Conservation (phyloP, 2,888 invertebrate species). For the Caenorhabditis japonica region DNA sequence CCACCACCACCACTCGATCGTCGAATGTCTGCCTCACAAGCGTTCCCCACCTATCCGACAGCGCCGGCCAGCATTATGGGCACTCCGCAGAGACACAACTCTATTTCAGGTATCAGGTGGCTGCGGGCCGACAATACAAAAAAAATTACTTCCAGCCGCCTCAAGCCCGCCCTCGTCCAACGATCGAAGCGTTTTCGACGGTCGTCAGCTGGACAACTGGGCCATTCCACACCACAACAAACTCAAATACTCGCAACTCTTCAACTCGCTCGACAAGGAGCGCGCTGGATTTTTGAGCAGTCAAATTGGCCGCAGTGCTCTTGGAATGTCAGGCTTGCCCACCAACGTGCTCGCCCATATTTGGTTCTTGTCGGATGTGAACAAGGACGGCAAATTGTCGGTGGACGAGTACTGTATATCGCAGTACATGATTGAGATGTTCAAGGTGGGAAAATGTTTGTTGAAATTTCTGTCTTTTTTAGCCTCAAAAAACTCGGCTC, state of each 20-base stretch:
- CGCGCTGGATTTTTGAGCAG: conserved; percentile 69
- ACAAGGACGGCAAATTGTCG: conserved; percentile 90
- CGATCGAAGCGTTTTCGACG: conserved; percentile 43
- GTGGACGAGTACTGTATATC: conserved; percentile 98
- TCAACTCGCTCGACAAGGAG: conserved; percentile 74
- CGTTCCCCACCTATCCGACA: conserved; percentile 25
- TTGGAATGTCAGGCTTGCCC: conserved; percentile 92
- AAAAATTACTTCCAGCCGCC: conserved; percentile 7
- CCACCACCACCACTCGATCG: conserved; percentile 28
- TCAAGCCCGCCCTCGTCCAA: conserved; percentile 3
- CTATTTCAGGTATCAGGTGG: conserved; percentile 38
- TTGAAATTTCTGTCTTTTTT: too few relatives aligned
- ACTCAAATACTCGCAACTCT: conserved; percentile 74
- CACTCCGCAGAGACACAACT: conserved; percentile 31
- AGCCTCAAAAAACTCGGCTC: too few relatives aligned
- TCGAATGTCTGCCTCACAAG: conserved; percentile 41
- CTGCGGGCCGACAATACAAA: too few relatives aligned
- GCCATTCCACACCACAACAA: conserved; percentile 72
- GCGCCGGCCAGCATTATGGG: conserved; percentile 8
- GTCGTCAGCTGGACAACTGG: conserved; percentile 74
- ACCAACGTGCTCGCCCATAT: conserved; percentile 93
- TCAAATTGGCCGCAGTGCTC: conserved; percentile 80
- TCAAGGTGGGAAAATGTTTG: conserved; percentile 64
- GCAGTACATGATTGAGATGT: conserved; percentile 90
- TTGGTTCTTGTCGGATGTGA: conserved; percentile 93